A percentile compares a stretch with the other conserved stretches of the same genome.
Conservation (phyloP, 2,113 vertebrate species). For the Petrocephalus zakoni region DNA sequence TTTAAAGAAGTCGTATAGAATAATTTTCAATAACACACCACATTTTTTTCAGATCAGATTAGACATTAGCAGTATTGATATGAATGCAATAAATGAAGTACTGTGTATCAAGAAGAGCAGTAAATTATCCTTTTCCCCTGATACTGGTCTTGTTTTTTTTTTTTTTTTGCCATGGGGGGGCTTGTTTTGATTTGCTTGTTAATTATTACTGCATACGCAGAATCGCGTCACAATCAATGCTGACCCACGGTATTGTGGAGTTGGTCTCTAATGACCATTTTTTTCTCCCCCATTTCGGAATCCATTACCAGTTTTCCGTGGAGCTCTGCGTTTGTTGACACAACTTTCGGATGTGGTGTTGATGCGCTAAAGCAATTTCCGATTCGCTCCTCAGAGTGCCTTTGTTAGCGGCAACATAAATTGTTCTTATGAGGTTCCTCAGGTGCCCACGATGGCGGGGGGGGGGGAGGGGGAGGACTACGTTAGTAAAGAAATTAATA, state of each 20-base stretch:
- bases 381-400: constrained; percentile 7
- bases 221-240: neutral
- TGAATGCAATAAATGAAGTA: neutral
- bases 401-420: constrained; percentile 21
- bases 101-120: neutral
- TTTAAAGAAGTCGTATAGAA: neutral
- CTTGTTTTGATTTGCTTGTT: constrained; percentile 1
- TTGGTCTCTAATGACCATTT: neutral
- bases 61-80: neutral
- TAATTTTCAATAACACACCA: neutral
- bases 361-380: neutral
- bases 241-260: neutral
- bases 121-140: neutral
- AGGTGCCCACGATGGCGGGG: constrained; percentile 28
- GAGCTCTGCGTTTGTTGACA: neutral
- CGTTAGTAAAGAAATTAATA: constrained; percentile 58
- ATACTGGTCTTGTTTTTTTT: neutral
- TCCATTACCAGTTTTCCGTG: neutral
- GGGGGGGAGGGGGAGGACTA: constrained; percentile 26
- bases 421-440: constrained; percentile 12
- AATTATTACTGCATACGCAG: neutral
- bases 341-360: neutral
- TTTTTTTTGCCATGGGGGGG: neutral
- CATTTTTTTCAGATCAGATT: neutral
- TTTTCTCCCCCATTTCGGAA: neutral